Percentiles rank a stretch among this genome's conserved stretches.
These are phyloP conservation scores for Patiria miniata DNA, from an alignment of 35 echinoderm and acorn worm species.

Conservation along the genomic window DNA sequence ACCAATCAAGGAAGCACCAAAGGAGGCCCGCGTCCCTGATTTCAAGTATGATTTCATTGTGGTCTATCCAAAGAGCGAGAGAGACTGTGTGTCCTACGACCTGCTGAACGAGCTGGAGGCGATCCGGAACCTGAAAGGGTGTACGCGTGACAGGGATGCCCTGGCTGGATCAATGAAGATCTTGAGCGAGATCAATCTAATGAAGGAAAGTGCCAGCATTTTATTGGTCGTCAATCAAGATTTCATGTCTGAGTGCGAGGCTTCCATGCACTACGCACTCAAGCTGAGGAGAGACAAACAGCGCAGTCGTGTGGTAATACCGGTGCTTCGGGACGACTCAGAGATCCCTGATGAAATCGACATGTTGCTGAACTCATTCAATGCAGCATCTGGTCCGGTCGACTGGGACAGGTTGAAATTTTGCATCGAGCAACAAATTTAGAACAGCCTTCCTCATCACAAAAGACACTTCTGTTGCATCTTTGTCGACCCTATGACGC, in stretches of 20 bases:
- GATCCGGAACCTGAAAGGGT: not conserved
- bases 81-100: constrained; percentile 19
- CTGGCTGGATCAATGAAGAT: constrained; percentile 5
- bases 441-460: too few species aligned
- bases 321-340: not conserved
- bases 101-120: constrained; percentile 6
- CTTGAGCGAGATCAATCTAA: constrained; percentile 7
- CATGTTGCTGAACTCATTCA: not conserved
- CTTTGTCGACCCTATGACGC: too few species aligned
- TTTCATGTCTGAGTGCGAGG: not conserved
- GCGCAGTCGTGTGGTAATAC: not conserved
- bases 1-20: constrained; percentile 30
- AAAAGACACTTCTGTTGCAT: too few species aligned
- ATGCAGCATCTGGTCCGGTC: not conserved
- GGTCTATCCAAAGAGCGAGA: constrained; percentile 2
- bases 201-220: constrained; percentile 17
- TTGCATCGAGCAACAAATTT: not conserved
- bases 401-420: not conserved
- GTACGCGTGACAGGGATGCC: not conserved
- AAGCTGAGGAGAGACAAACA: not conserved
- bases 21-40: not conserved
- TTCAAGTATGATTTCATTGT: constrained; percentile 17
- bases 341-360: not conserved
- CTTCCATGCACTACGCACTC: not conserved
- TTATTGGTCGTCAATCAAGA: not conserved